Evolutionary conservation across 2,888 invertebrate species (phyloP).

Genomic region (Caenorhabditis doughertyi): DNA sequence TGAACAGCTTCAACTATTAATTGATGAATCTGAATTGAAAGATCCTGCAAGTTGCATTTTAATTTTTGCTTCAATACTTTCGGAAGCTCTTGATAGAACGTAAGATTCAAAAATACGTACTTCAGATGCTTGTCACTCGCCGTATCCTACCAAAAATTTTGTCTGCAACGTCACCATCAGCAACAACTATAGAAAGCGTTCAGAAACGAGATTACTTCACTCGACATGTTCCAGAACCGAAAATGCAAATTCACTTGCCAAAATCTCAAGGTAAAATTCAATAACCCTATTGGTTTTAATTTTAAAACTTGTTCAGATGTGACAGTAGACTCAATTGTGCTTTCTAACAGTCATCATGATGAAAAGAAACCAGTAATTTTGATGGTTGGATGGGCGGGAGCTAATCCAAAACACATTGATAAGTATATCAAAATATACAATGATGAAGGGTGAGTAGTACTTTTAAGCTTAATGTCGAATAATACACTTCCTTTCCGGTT

Average conservation of each 20-base stretch:
- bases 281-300: neutral
- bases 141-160: constrained; percentile 25
- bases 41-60: too few species aligned
- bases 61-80: neutral
- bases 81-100: neutral
- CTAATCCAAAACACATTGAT: constrained; percentile 67
- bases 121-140: constrained; percentile 45
- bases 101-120: neutral
- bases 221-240: constrained; percentile 61
- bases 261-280: constrained; percentile 44
- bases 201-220: constrained; percentile 58
- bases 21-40: too few species aligned
- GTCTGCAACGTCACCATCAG: constrained; percentile 10
- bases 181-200: neutral
- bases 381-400: constrained; percentile 73
- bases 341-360: constrained; percentile 43
- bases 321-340: constrained; percentile 46
- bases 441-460: constrained; percentile 58
- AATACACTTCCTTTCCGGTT: too few species aligned
- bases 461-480: neutral
- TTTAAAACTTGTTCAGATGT: constrained; percentile 2
- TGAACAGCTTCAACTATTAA: too few species aligned
- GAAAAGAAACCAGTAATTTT: constrained; percentile 68
- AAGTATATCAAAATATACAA: constrained; percentile 73
- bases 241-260: constrained; percentile 64